These are phyloP conservation scores for Diaphora mendica DNA, from an alignment of 2,888 invertebrate genomes.

Conservation along the genomic window DNA sequence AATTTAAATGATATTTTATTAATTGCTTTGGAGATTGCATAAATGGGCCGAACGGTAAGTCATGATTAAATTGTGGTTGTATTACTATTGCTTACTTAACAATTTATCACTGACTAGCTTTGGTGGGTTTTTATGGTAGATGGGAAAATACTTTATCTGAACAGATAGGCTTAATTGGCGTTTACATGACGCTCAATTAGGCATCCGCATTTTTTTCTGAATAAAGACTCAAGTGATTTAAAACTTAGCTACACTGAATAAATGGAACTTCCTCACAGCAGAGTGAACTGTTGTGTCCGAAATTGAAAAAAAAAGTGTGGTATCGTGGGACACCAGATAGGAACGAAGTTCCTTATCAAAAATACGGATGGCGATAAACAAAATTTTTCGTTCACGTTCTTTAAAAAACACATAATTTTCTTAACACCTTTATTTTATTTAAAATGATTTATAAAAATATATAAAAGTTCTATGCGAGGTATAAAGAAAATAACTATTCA, in stretches of 20 bases:
- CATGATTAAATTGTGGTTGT: conserved; percentile 12
- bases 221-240: no score
- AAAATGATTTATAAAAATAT: no score
- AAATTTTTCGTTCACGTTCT: no score
- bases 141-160: background rate
- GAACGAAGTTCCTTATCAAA: no score
- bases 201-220: background rate
- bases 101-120: conserved; percentile 1
- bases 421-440: no score
- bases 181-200: background rate
- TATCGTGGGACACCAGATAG: no score
- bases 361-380: no score
- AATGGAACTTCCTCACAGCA: background rate
- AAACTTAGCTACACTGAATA: no score
- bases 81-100: conserved; percentile 6
- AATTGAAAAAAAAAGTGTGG: no score
- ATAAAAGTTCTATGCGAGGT: no score
- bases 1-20: conserved; percentile 41
- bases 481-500: no score
- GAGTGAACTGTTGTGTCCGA: background rate
- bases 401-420: no score
- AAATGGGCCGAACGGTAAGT: conserved; percentile 9
- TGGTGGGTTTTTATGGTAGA: background rate
- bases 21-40: conserved; percentile 31
- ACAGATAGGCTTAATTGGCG: background rate